Evolutionary conservation across 1,140 invertebrate species (phyloP).

Genomic region (Bathynomus jamesi): DNA sequence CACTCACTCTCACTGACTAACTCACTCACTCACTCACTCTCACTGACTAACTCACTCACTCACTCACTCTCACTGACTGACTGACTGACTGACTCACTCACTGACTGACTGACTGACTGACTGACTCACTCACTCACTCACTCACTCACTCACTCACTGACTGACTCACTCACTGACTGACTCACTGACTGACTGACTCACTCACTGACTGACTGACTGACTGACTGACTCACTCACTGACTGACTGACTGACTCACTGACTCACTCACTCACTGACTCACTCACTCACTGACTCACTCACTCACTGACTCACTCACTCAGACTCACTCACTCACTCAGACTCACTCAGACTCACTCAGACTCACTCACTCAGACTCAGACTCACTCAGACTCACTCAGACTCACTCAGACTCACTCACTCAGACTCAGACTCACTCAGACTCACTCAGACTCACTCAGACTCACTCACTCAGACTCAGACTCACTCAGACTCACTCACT

Average conservation of each 20-base stretch:
- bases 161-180: background rate
- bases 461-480: background rate
- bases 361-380: background rate
- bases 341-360: background rate
- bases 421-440: background rate
- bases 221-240: constrained; percentile 1
- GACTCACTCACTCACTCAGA: constrained; percentile 6
- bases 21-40: no score
- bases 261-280: constrained; percentile 3
- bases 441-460: background rate
- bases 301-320: constrained; percentile 3
- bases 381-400: background rate
- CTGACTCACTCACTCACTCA: background rate
- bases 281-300: constrained; percentile 7
- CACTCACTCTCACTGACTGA: no score
- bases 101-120: background rate
- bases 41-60: no score
- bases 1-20: no score
- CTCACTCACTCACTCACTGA: constrained; percentile 3
- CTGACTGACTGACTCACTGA: background rate
- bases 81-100: background rate
- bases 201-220: constrained; percentile 1
- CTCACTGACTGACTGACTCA: background rate
- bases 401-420: background rate
- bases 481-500: background rate